These are phyloP conservation scores for Cynodonichthys magdalenae DNA, from an alignment of 2,797 vertebrate species.

Conservation along the genomic window DNA sequence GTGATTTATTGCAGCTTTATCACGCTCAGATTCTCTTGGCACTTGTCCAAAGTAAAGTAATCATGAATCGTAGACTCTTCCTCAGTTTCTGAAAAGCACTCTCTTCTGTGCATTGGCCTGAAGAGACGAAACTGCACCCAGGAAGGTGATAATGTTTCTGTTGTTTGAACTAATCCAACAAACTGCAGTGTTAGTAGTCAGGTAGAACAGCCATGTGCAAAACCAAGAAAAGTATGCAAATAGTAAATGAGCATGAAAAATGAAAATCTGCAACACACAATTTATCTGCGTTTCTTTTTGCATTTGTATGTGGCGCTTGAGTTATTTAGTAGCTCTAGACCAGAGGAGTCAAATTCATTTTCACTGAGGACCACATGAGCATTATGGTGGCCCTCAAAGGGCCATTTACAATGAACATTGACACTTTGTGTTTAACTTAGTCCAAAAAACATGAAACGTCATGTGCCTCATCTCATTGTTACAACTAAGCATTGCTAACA, in stretches of 20 bases:
- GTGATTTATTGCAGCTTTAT: conserved; percentile 18
- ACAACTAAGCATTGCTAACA: too few species aligned
- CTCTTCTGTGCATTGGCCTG: conserved; percentile 25
- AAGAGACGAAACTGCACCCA: conserved; percentile 6
- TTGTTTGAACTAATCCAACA: conserved; percentile 16
- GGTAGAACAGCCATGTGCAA: conserved; percentile 2
- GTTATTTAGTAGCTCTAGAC: not conserved
- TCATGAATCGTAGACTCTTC: conserved; percentile 35
- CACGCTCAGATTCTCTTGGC: conserved; percentile 30
- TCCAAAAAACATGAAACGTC: too few species aligned
- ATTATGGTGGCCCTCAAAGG: too few species aligned
- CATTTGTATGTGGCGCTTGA: conserved; percentile 1
- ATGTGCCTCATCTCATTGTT: too few species aligned
- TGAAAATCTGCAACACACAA: conserved; percentile 34
- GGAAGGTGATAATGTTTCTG: conserved; percentile 20
- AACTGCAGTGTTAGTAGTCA: conserved; percentile 18
- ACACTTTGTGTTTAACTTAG: too few species aligned
- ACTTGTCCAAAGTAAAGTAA: conserved; percentile 36
- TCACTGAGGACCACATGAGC: too few species aligned
- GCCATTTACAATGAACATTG: too few species aligned
- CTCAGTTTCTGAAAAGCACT: conserved; percentile 19
- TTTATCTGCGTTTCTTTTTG: conserved; percentile 1
- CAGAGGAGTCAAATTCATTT: too few species aligned
- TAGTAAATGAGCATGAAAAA: conserved; percentile 24
- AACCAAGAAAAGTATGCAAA: conserved; percentile 46